Evolutionary conservation across 2,888 invertebrate genomes (phyloP), one percentile per base, ranked within the genome.

Genomic region (Pedicia rivosa): DNA sequence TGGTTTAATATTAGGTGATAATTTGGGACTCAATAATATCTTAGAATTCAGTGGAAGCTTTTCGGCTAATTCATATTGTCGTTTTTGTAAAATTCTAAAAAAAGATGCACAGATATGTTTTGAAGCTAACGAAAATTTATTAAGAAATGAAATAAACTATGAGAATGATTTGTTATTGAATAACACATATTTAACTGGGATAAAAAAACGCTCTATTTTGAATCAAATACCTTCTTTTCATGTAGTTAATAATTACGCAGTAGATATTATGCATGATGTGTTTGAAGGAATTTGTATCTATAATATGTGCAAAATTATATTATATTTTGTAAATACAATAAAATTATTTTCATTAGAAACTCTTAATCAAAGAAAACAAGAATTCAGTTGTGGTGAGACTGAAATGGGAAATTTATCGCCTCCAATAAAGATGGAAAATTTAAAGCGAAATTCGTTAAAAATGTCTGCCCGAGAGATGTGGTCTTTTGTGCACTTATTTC

Each of bases 201-300:
- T 31, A 19, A 22, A 30, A 19, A 25, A 19, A 12, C 9, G 25
- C 9, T 29, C 16, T 10, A 17, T 38, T 34, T 38, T 35, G 4
- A 39, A 39, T 31, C 9, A 25, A 17, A 31, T 31, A 10, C 19
- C 31, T 31, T 31, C 31, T 31, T 31, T 31, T 31, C 31, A 31
- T 17, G 39, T 35, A 4, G 26, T 16, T 14, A 26, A 39, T 14
- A 39, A 39, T 32, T 31, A 32, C 17, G 12, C 30, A 27, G 13
- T 10, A 5, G 39, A 39, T 30, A 31, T 36, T 8, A 39, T 39
- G 36, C 39, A 39, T 32, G 39, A 39, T 25, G n/a, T 39, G 2
- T 39, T 39, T 22, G 24, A 24, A 14, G 38, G 38, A 3, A 25
- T 39, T 19, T 31, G 19, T n/a, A 20, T 20, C 5, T 39, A 36